phyloP scores from a whole-genome alignment of 2,888 invertebrate genomes.

The Anticlea derivata region DNA sequence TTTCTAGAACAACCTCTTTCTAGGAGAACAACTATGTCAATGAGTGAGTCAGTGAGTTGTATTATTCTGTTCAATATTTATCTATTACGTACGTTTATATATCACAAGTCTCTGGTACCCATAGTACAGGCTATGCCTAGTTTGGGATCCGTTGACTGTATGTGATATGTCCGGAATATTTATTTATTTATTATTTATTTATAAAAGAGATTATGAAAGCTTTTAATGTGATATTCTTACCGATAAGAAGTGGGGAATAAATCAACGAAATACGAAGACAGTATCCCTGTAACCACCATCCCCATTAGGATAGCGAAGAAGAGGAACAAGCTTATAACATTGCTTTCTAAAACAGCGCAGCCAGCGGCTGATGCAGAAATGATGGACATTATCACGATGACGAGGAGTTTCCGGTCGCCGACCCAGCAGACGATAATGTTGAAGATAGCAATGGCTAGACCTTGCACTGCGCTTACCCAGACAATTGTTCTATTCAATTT shows the following conservation, averaged over 20 bases:
- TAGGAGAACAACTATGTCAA: no score
- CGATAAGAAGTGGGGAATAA: slow-evolving; percentile 71
- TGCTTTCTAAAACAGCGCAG: slow-evolving; percentile 38
- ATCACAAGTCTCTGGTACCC: no score
- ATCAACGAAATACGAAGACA: slow-evolving; percentile 70
- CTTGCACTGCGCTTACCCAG: slow-evolving; percentile 36
- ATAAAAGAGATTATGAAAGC: no score
- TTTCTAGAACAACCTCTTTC: no score
- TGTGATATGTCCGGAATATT: no score
- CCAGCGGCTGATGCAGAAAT: slow-evolving; percentile 36
- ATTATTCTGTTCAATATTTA: no score
- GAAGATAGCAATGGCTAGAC: slow-evolving; percentile 34
- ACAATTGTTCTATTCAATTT: slow-evolving; percentile 13
- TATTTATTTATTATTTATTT: no score
- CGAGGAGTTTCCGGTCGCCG: slow-evolving; percentile 39
- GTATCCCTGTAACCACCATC: slow-evolving; percentile 51
- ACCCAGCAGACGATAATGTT: slow-evolving; percentile 39
- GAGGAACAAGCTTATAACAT: slow-evolving; percentile 42
- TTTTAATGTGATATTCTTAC: no score
- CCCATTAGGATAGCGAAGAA: slow-evolving; percentile 66
- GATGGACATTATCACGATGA: slow-evolving; percentile 37
- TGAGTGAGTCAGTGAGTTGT: no score
- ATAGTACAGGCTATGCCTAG: no score
- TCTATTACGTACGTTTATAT: no score
- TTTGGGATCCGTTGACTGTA: no score